Evolutionary conservation across 1,140 invertebrate species (phyloP).

Genomic region (Pinna nobilis): DNA sequence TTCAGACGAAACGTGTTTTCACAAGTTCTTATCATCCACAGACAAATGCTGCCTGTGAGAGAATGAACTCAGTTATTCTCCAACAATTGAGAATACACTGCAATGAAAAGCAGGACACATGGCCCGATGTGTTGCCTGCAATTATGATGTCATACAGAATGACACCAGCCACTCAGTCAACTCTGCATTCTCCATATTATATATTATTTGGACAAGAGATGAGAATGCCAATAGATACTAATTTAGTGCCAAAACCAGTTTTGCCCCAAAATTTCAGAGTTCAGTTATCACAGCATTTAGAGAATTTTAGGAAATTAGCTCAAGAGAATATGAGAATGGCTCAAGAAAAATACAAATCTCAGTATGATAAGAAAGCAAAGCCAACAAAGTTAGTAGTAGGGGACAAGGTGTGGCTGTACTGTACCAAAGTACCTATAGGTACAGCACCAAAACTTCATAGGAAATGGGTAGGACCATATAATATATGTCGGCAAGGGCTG

Average conservation of each 20-base stretch:
- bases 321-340: slow-evolving; percentile 21
- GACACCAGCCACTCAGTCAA: slow-evolving; percentile 29
- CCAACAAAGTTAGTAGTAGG: slow-evolving; percentile 14
- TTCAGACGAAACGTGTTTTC: background rate
- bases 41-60: slow-evolving; percentile 25
- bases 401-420: slow-evolving; percentile 24
- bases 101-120: slow-evolving; percentile 17
- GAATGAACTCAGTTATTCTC: slow-evolving; percentile 16
- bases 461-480: slow-evolving; percentile 16
- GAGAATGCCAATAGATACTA: slow-evolving; percentile 27
- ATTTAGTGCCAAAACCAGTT: slow-evolving; percentile 26
- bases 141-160: background rate
- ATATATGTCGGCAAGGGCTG: background rate
- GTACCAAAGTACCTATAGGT: slow-evolving; percentile 3
- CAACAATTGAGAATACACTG: slow-evolving; percentile 17
- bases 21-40: slow-evolving; percentile 36
- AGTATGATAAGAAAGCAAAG: slow-evolving; percentile 34
- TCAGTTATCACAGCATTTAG: slow-evolving; percentile 19
- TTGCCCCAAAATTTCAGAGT: slow-evolving; percentile 10
- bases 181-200: slow-evolving; percentile 15
- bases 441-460: slow-evolving; percentile 22
- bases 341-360: slow-evolving; percentile 20
- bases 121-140: background rate
- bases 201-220: slow-evolving; percentile 32
- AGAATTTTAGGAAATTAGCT: slow-evolving; percentile 23